Evolutionary conservation across 2,113 vertebrate species (phyloP).

Genomic region (Anser brachyrhynchus): DNA sequence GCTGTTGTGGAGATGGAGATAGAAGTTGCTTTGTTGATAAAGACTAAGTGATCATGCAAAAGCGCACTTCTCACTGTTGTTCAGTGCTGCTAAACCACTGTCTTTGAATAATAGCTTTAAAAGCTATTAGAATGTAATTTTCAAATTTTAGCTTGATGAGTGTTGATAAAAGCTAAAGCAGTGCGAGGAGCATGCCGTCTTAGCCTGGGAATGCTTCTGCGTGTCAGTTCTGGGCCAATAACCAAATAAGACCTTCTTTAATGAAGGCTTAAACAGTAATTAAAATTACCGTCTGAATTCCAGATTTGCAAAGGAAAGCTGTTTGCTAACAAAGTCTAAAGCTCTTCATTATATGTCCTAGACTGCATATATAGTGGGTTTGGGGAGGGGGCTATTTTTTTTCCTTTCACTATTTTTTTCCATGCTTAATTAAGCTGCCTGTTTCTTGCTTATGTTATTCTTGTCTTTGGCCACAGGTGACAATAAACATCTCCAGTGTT

Average conservation of each 20-base stretch:
- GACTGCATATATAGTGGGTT: rapidly evolving
- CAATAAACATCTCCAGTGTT: not conserved
- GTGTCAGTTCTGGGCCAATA: not conserved
- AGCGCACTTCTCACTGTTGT: not conserved
- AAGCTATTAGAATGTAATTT: not conserved
- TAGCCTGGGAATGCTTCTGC: too few relatives aligned
- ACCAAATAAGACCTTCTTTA: not conserved
- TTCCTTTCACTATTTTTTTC: not conserved
- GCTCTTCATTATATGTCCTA: not conserved
- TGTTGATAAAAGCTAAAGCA: not conserved
- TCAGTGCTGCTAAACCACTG: not conserved
- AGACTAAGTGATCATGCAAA: not conserved
- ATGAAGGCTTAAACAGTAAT: not conserved
- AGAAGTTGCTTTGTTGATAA: not conserved
- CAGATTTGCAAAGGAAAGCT: not conserved
- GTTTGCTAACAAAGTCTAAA: not conserved
- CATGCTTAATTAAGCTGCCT: not conserved
- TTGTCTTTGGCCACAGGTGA: not conserved
- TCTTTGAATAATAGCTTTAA: not conserved
- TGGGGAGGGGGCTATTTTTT: not conserved
- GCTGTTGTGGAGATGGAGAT: rapidly evolving
- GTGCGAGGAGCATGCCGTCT: rapidly evolving
- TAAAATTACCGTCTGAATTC: not conserved
- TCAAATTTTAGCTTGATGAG: not conserved
- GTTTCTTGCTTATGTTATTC: rapidly evolving